phyloP scores from a whole-genome alignment of 2,113 vertebrate genomes.

The Microcebus lehilahytsara region DNA sequence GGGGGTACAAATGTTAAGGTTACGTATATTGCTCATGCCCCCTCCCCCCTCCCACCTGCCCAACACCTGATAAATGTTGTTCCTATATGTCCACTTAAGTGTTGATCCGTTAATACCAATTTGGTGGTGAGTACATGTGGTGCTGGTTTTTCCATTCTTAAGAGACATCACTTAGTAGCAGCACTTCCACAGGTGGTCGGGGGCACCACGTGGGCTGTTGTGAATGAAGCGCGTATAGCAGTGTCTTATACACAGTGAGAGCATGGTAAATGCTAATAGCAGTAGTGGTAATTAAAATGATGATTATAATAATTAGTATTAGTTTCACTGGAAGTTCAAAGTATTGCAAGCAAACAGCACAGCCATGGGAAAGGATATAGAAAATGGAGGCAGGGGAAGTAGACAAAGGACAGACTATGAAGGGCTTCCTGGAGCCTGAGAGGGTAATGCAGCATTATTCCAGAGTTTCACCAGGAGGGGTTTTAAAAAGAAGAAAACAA shows the following conservation, averaged over 20 bases:
- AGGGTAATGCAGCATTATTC: not conserved
- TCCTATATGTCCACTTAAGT: too few species aligned
- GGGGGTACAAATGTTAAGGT: too few species aligned
- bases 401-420: not conserved
- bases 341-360: not conserved
- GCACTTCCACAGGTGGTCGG: not conserved
- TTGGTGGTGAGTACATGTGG: too few species aligned
- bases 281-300: not conserved
- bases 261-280: not conserved
- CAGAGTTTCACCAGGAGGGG: not conserved
- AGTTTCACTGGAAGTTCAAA: not conserved
- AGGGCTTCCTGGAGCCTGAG: not conserved
- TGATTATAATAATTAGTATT: not conserved
- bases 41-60: too few species aligned
- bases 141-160: too few species aligned
- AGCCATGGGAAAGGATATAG: fast-evolving
- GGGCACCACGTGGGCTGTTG: not conserved
- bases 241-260: not conserved
- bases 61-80: too few species aligned
- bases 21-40: too few species aligned
- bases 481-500: conserved; percentile 7
- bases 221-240: too few species aligned
- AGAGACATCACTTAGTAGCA: not conserved
- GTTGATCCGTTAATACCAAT: too few species aligned
- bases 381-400: not conserved